Evolutionary conservation across 2,888 invertebrate genomes (phyloP), one percentile per base, ranked within the genome.

Genomic region (Caenorhabditis sp.): DNA sequence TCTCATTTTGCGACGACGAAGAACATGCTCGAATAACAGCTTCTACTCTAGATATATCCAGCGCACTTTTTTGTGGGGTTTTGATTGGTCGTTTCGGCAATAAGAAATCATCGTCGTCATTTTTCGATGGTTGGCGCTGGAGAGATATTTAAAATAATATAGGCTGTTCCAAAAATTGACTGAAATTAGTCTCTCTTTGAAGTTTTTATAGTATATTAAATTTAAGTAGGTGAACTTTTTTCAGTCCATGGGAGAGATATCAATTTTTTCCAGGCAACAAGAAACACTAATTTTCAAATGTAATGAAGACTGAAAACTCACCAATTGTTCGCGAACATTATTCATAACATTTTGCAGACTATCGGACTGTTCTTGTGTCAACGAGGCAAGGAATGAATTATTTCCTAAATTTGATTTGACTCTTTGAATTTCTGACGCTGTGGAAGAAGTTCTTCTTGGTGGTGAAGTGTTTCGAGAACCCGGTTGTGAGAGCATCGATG

Each of bases 51-150:
- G 73, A 68, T 10, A 68, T 59, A 20, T 73, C 73, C 10, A 73
- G 8, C 10, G 62, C 43, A 12, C 3, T 58, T 43, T 73, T 73
- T 23, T 67, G 72, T n/a, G 67, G 67, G 14, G 72, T 61, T n/a
- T 71, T 63, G 14, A 63, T 43, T 27, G 60, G 63, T 20, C 73
- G 54, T 20, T 68, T 68, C 21, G 68, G 68, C 3, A 73, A 27
- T 1, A 73, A 43, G 49, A 73, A 73, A 12, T 73, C 73, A 23
- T 73, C 73, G 26, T 73, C 73, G 10, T 68, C 73, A 17, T 23
- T 59, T 26, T 23, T 31, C 20, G 57, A 58, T 36, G 57, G 57
- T 36, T 31, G 36, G 4, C 57, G n/a, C 57, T 58, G 36, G 43
- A 43, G 10, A 36, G n/a, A n/a, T n/a, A n/a, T n/a, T n/a, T n/a